Evolutionary conservation across 2,888 invertebrate genomes (phyloP).

Genomic region (Mimachlamys varia): DNA sequence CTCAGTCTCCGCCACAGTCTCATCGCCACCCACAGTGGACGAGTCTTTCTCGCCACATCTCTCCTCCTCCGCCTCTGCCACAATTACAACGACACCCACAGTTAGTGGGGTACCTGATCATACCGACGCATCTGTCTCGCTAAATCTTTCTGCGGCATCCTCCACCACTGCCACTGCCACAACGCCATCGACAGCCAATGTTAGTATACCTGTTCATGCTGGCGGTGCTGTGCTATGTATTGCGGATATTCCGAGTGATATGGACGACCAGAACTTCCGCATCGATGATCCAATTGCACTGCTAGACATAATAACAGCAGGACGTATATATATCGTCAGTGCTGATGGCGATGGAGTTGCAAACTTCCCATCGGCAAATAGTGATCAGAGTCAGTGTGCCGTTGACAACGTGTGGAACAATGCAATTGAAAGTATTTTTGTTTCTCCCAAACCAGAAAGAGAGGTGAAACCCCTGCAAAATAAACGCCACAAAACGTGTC

Average conservation of each 20-base stretch:
- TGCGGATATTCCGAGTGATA: too few relatives aligned
- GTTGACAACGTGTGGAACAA: not conserved
- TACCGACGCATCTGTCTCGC: not conserved
- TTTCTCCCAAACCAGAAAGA: not conserved
- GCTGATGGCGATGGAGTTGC: not conserved
- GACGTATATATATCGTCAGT: constrained; percentile 20
- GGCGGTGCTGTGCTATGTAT: not conserved
- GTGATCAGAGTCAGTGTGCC: not conserved
- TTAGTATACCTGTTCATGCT: too few relatives aligned
- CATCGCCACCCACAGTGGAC: not conserved
- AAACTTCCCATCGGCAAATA: not conserved
- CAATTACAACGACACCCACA: not conserved
- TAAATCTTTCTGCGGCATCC: not conserved
- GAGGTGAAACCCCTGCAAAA: not conserved
- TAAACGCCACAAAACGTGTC: constrained; percentile 37
- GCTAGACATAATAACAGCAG: not conserved
- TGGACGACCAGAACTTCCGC: too few relatives aligned
- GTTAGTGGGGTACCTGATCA: too few relatives aligned
- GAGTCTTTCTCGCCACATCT: not conserved
- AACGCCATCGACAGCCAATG: not conserved
- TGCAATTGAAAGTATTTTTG: not conserved
- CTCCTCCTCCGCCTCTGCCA: not conserved
- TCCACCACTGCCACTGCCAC: not conserved
- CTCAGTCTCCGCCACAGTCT: not conserved
- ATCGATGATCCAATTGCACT: constrained; percentile 45